Conservation (phyloP, 2,888 invertebrate species). For the Pristionchus japonicus region DNA sequence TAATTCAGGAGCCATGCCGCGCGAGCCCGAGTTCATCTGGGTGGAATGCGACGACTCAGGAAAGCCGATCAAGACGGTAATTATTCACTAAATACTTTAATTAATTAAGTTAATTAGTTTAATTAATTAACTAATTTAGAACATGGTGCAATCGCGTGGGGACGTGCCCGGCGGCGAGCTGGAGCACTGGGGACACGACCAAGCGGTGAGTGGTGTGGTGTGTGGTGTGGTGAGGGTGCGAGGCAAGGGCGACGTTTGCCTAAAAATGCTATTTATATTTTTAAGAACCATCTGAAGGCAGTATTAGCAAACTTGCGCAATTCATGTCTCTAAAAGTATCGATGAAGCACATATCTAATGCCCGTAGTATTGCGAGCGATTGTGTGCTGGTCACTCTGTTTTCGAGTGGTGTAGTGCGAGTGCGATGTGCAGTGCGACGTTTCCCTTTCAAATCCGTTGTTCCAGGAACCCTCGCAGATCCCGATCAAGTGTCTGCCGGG, state of each 20-base stretch:
- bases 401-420: neutral
- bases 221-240: neutral
- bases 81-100: neutral
- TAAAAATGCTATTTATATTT: too few relatives aligned
- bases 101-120: neutral
- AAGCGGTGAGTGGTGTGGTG: neutral
- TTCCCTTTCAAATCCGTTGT: too few relatives aligned
- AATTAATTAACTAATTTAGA: neutral
- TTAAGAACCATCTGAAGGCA: too few relatives aligned
- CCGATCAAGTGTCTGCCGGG: slow-evolving; percentile 23
- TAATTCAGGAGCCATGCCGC: neutral
- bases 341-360: too few relatives aligned
- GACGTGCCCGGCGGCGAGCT: slow-evolving; percentile 43
- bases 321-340: too few relatives aligned
- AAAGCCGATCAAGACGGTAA: slow-evolving; percentile 49
- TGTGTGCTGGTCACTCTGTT: too few relatives aligned
- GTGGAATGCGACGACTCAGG: slow-evolving; percentile 73
- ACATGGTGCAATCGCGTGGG: slow-evolving; percentile 35
- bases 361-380: neutral
- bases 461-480: slow-evolving; percentile 16
- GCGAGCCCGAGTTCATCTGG: slow-evolving; percentile 59
- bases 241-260: neutral
- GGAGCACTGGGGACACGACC: slow-evolving; percentile 32
- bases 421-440: neutral
- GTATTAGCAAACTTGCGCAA: too few relatives aligned